phyloP scores from a whole-genome alignment of 2,888 invertebrate genomes.

The Pinctada fucata region DNA sequence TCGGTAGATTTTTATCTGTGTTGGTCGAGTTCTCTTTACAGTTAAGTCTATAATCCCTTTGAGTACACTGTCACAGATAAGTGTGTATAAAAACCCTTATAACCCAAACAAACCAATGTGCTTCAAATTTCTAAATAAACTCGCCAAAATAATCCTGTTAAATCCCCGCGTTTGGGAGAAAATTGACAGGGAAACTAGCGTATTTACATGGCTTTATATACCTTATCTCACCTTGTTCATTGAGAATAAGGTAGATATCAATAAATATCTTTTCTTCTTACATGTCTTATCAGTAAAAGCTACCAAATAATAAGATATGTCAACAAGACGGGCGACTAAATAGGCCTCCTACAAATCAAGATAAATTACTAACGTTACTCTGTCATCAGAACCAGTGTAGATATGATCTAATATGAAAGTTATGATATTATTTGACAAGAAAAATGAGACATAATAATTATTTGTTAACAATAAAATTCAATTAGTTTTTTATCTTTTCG shows the following conservation, averaged over 20 bases:
- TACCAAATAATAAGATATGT: background rate
- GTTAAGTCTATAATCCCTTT: no score
- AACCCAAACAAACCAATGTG: background rate
- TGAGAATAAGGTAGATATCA: background rate
- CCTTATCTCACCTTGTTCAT: background rate
- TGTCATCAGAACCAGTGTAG: background rate
- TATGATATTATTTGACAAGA: background rate
- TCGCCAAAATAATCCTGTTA: background rate
- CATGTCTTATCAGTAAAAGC: background rate
- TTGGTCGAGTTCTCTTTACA: no score
- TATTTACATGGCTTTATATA: background rate
- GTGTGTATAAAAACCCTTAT: no score
- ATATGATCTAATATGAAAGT: background rate
- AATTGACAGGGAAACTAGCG: background rate
- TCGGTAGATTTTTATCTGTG: no score
- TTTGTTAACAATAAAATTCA: no score
- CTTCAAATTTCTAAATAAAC: background rate
- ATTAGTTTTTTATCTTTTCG: no score
- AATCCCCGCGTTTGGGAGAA: background rate
- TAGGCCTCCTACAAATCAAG: background rate
- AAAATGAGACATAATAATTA: no score
- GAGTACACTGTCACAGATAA: no score
- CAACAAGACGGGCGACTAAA: background rate
- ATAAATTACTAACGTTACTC: constrained; percentile 1
- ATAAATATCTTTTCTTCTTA: background rate